Evolutionary conservation across 2,113 vertebrate species (phyloP).

Genomic region (Agapornis roseicollis): DNA sequence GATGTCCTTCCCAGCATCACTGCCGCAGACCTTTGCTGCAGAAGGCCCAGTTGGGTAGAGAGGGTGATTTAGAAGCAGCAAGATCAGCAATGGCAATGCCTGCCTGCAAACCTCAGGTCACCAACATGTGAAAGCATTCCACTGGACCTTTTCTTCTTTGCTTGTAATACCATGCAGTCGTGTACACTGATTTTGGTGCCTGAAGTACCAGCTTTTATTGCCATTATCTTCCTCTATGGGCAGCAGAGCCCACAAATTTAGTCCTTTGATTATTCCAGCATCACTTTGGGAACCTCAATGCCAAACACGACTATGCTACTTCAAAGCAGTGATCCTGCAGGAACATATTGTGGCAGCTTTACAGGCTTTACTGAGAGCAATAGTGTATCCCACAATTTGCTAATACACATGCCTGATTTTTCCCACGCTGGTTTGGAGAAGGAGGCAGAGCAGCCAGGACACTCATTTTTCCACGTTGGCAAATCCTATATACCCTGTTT

Average conservation of each 20-base stretch:
- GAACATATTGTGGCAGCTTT: neutral
- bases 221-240: neutral
- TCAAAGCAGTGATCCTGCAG: neutral
- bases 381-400: neutral
- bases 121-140: neutral
- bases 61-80: neutral
- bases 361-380: neutral
- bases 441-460: neutral
- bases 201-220: neutral
- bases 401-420: neutral
- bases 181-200: neutral
- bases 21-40: neutral
- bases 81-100: neutral
- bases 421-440: neutral
- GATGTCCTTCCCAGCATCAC: accelerated
- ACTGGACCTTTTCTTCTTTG: neutral
- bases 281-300: neutral
- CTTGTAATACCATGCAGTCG: accelerated
- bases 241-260: neutral
- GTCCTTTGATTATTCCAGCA: neutral
- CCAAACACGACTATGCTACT: neutral
- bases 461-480: neutral
- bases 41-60: neutral
- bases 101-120: neutral
- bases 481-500: neutral